Evolutionary conservation across 2,113 vertebrate species (phyloP).

Genomic region (Alouatta palliata): DNA sequence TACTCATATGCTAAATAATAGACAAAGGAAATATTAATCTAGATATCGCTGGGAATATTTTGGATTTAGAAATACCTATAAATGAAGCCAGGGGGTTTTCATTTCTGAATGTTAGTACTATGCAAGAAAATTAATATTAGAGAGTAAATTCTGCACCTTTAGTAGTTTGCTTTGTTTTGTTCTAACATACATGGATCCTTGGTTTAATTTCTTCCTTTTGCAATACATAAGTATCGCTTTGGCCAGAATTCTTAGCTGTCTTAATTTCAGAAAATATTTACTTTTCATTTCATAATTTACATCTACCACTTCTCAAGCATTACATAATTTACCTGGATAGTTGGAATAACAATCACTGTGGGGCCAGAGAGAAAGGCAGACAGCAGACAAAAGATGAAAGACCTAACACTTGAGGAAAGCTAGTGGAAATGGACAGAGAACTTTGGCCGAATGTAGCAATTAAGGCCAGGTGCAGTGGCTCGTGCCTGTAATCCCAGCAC

Average conservation of each 20-base stretch:
- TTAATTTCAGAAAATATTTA: conserved; percentile 33
- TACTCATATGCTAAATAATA: background rate
- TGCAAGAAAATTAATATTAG: background rate
- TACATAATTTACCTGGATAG: background rate
- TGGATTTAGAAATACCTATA: background rate
- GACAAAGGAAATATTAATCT: background rate
- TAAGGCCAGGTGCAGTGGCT: too few species aligned
- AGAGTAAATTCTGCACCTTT: background rate
- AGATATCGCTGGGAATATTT: background rate
- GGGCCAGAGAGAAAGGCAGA: background rate
- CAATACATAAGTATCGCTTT: background rate
- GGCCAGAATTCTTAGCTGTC: background rate
- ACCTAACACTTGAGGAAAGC: background rate
- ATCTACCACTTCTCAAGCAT: background rate
- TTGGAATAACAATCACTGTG: background rate
- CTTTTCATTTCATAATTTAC: background rate
- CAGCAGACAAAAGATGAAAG: background rate
- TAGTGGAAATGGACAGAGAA: background rate
- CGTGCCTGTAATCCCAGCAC: too few species aligned
- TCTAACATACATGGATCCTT: background rate
- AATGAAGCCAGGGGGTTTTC: background rate
- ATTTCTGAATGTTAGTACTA: background rate
- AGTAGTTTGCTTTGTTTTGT: background rate
- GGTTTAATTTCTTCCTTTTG: background rate
- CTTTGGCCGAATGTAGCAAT: background rate